Percentiles rank a stretch among this genome's conserved stretches.
These are phyloP conservation scores for Leiothrix lutea DNA, from an alignment of 2,113 vertebrate species.

Conservation along the genomic window DNA sequence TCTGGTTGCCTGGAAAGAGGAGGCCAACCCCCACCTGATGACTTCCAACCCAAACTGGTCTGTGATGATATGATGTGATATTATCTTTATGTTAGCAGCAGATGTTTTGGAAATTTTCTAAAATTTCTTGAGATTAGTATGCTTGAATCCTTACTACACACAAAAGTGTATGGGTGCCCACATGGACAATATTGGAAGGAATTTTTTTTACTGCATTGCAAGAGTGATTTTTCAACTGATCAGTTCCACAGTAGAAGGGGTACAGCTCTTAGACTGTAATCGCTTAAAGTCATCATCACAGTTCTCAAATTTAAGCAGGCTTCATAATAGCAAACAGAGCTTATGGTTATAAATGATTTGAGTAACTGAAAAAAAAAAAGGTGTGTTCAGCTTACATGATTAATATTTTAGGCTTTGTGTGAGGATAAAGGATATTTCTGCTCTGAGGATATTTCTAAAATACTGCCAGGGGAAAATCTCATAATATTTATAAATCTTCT, in stretches of 20 bases:
- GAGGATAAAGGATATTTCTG: background rate
- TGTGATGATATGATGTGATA: background rate
- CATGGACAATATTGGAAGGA: accelerated
- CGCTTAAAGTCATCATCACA: background rate
- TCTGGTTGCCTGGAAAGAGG: background rate
- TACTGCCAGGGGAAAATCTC: background rate
- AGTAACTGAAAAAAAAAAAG: background rate
- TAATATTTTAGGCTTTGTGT: background rate
- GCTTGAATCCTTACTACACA: background rate
- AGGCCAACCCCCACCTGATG: background rate
- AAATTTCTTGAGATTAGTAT: too few relatives aligned
- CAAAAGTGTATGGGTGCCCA: background rate
- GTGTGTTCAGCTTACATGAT: background rate
- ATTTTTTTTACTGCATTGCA: background rate
- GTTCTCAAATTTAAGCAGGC: background rate
- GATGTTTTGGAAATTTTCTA: background rate
- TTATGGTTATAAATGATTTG: background rate
- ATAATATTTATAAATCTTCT: background rate
- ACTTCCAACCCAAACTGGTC: background rate
- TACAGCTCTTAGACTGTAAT: background rate
- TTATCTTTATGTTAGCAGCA: background rate
- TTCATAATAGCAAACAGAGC: background rate
- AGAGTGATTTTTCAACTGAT: background rate
- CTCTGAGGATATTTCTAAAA: background rate
- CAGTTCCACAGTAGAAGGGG: background rate